Conservation (phyloP, 2,888 invertebrate genomes). For the Geophilus truncorum region DNA sequence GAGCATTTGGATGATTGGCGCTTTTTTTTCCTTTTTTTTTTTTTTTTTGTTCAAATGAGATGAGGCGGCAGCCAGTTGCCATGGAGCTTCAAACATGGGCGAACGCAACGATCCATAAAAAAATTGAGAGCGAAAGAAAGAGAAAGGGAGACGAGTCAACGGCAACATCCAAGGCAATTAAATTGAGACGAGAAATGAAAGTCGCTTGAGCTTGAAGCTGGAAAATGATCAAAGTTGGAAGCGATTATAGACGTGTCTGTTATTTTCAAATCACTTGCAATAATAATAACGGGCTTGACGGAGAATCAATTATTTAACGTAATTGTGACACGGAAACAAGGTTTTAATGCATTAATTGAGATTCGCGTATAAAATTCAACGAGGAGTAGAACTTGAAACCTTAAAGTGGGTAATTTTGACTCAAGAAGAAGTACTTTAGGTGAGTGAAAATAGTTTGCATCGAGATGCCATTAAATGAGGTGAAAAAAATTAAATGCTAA, state of each 20-base stretch:
- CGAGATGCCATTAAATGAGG: too few relatives aligned
- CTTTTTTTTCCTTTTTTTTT: neutral
- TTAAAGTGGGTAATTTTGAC: too few relatives aligned
- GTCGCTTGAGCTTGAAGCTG: neutral
- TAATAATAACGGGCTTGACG: too few relatives aligned
- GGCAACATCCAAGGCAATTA: neutral
- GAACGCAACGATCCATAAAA: neutral
- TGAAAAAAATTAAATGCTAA: too few relatives aligned
- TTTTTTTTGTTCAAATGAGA: neutral
- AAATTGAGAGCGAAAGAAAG: neutral
- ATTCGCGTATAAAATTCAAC: too few relatives aligned
- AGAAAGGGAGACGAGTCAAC: neutral
- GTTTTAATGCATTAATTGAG: too few relatives aligned
- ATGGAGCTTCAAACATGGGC: neutral
- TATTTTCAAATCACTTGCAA: neutral
- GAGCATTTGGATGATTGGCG: neutral
- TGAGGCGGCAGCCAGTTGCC: neutral
- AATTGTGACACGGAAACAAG: neutral
- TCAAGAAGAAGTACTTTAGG: too few relatives aligned
- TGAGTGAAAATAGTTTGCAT: too few relatives aligned
- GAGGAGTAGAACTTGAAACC: too few relatives aligned
- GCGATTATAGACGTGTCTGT: neutral
- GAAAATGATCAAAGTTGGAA: neutral
- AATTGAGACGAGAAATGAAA: neutral
- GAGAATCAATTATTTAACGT: neutral